phyloP scores from a whole-genome alignment of 2,113 vertebrate genomes.

The Apteryx owenii region DNA sequence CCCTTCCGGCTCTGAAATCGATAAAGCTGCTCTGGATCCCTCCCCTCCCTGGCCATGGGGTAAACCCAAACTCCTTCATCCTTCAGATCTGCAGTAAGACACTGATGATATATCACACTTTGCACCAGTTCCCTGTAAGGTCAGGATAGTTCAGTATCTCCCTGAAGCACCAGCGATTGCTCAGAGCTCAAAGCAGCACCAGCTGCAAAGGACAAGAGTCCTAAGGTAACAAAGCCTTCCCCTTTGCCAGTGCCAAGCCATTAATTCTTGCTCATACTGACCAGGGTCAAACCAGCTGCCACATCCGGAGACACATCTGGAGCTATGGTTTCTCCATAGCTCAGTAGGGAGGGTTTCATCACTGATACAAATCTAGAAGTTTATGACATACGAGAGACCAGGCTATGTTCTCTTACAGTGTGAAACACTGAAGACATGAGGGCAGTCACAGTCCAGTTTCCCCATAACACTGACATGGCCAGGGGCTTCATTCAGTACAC shows the following conservation, averaged over 20 bases:
- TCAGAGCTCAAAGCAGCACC: conserved; percentile 14
- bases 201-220: neutral
- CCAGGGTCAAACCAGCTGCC: neutral
- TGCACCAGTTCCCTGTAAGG: conserved; percentile 3
- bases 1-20: neutral
- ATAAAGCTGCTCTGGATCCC: neutral
- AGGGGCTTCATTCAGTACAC: neutral
- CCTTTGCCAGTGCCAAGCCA: neutral
- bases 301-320: neutral
- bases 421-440: neutral
- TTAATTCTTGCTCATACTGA: neutral
- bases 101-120: neutral
- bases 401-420: rapidly evolving
- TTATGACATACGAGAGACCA: neutral
- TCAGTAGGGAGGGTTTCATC: neutral
- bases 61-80: neutral
- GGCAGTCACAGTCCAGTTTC: neutral
- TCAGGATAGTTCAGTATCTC: neutral
- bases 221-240: neutral
- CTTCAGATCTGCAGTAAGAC: neutral
- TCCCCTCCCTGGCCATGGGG: neutral
- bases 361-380: neutral
- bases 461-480: neutral
- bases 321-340: neutral
- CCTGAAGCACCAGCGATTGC: neutral